Evolutionary conservation across 2,113 vertebrate genomes (phyloP), one percentile per base, ranked within the genome.

Genomic region (Dicaeum eximium): DNA sequence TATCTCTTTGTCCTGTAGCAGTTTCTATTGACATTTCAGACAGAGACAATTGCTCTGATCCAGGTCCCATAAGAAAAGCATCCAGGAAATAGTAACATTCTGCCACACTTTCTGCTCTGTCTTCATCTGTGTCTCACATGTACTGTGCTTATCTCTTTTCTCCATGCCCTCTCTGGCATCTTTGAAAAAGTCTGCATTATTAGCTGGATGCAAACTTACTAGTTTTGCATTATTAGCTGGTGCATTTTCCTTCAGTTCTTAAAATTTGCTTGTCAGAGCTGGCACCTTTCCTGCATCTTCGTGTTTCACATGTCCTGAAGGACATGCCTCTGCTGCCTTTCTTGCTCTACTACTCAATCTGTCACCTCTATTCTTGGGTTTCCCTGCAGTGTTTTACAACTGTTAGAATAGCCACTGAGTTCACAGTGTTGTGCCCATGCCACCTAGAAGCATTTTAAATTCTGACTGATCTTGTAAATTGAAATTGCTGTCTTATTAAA

Each of bases 1-100:
- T 80, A 64, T 40, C 35, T 89, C 6, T 80, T 83, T 66, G 64
- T 71, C 47, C 50, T 73, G 18, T 5, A 45, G 42, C 28, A n/a
- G 12, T 86, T 92, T 86, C 83, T 91, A 30, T 25, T 89, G 72
- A 80, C 60, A 8, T 73, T 91, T 80, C 51, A 66, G 45, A 70
- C 11, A 19, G 24, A 93, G 47, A 37, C 14, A 61, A 66, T 31
- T 92, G 25, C 64, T 75, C 75, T 66, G 42, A 88, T 54, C 21
- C 72, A 77, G 53, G 38, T 84, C 42, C 35, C 42, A 18, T 13
- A 37, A 38, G 54, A 35, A 66, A 92, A 92, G 27, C 25, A 66
- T 18, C 20, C 56, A 45, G 80, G 18, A 57, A 90, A 57, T 15
- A 65, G 40, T 50, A 65, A 80, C 27, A 56, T 58, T 81, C 80